These are phyloP conservation scores for Montipora capricornis DNA, from an alignment of 64 coral and sea anemone genomes.

Conservation along the genomic window DNA sequence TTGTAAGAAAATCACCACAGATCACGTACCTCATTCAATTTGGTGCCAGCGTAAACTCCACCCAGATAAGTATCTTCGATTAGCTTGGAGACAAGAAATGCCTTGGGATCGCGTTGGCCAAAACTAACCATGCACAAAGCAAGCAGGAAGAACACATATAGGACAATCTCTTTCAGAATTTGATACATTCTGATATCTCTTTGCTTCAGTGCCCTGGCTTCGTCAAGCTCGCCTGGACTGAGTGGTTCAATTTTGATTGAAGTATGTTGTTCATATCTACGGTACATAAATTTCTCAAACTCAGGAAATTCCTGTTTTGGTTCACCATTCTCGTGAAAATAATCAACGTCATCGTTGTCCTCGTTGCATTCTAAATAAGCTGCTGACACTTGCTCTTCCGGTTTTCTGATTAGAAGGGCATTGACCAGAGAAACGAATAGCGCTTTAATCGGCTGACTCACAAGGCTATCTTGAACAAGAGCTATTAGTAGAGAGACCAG, in stretches of 20 bases:
- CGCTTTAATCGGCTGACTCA: conserved; percentile 67
- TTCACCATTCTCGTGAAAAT: neutral
- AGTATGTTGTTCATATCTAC: neutral
- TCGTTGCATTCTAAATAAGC: neutral
- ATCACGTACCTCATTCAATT: conserved; percentile 46
- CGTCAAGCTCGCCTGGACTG: conserved; percentile 18
- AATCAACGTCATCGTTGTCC: neutral
- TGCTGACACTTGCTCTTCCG: conserved; percentile 28
- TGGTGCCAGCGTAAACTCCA: conserved; percentile 50
- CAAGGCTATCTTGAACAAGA: conserved; percentile 66
- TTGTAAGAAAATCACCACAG: neutral
- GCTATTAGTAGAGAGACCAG: conserved; percentile 67
- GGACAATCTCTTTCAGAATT: conserved; percentile 40
- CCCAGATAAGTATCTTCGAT: conserved; percentile 65
- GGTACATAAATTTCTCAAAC: neutral
- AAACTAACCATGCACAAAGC: conserved; percentile 60
- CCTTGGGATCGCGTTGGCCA: conserved; percentile 72
- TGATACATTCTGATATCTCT: conserved; percentile 52
- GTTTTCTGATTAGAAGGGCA: conserved; percentile 71
- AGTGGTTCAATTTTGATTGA: conserved; percentile 22
- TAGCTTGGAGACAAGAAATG: conserved; percentile 50
- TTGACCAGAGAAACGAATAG: conserved; percentile 55
- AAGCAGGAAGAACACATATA: conserved; percentile 62
- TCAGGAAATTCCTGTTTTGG: neutral
- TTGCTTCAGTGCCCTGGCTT: conserved; percentile 27